phyloP scores from a whole-genome alignment of 2,113 vertebrate genomes.

The Panthera tigris region DNA sequence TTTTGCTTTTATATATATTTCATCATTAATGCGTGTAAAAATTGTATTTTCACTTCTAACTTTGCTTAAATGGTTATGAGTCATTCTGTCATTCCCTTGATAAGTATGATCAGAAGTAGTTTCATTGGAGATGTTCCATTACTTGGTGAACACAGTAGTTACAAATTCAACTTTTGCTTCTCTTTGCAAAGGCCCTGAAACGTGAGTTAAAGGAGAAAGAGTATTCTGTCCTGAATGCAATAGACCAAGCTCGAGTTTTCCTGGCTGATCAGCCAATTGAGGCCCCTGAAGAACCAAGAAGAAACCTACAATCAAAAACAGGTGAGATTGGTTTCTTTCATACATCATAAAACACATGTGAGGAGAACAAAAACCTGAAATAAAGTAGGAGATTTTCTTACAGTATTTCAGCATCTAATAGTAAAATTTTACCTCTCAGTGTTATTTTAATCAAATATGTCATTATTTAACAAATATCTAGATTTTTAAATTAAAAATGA shows the following conservation, averaged over 20 bases:
- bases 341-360: neutral
- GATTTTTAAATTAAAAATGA: constrained; percentile 34
- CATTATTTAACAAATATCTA: neutral
- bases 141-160: constrained; percentile 29
- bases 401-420: neutral
- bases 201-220: constrained; percentile 95
- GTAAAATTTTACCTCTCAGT: neutral
- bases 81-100: neutral
- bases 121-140: neutral
- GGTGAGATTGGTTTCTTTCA: constrained; percentile 82
- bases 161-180: constrained; percentile 60
- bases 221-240: constrained; percentile 89
- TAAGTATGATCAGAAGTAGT: neutral
- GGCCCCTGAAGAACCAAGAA: constrained; percentile 95
- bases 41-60: constrained; percentile 58
- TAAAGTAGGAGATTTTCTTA: neutral
- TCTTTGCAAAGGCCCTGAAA: constrained; percentile 87
- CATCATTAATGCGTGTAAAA: constrained; percentile 4
- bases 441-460: neutral
- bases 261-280: constrained; percentile 98
- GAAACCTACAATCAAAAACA: constrained; percentile 91
- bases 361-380: neutral
- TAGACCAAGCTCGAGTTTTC: constrained; percentile 96
- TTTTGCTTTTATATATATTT: constrained; percentile 33
- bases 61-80: neutral